Evolutionary conservation across 2,797 vertebrate genomes (phyloP), one percentile per base, ranked within the genome.

Genomic region (Corythornis leucogaster): DNA sequence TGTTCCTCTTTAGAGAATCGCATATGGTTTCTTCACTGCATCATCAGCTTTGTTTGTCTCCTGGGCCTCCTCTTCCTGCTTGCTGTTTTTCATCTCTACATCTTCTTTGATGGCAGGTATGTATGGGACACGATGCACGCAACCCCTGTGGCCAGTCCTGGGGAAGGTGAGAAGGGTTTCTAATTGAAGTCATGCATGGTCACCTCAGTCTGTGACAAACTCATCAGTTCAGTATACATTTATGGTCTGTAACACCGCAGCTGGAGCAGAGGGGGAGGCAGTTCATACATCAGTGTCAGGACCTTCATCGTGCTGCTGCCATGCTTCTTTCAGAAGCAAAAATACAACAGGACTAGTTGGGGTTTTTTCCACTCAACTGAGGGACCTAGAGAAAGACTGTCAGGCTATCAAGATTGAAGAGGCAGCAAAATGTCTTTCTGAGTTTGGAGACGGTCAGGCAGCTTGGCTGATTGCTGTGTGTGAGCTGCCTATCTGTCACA

Each of bases 161-260:
- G 40, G 40, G 28, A 59, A 35, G 54, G 22, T 64, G 51, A 43
- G 18, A 20, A 61, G 55, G 28, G 35, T 30, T 90, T 82, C 30
- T 55, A 15, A 40, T 62, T 55, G 13, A 9, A 5, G 11, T 46
- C 35, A 31, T 5, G 10, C 3, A 3, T 0, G 0, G 33, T 40
- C 43, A 33, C 40, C 46, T 84, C 24, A 10, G 26, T 46, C 58
- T 58, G 40, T 78, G 61, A 84, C 38, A 51, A 58, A 58, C 50
- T 33, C 1, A 1, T 30, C 62, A 57, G 61, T 54, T 55, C 58
- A 69, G 28, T n/a, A 40, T 19, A 2, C 9, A 12, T 30, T 35
- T n/a, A 4, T 26, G 33, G 53, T 53, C 19, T 61, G 0, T 7
- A 35, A 66, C 12, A 28, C 28, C 40, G 31, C 31, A n/a, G 31